Evolutionary conservation across 2,797 vertebrate species (phyloP).

Genomic region (Takifugu rubripes): DNA sequence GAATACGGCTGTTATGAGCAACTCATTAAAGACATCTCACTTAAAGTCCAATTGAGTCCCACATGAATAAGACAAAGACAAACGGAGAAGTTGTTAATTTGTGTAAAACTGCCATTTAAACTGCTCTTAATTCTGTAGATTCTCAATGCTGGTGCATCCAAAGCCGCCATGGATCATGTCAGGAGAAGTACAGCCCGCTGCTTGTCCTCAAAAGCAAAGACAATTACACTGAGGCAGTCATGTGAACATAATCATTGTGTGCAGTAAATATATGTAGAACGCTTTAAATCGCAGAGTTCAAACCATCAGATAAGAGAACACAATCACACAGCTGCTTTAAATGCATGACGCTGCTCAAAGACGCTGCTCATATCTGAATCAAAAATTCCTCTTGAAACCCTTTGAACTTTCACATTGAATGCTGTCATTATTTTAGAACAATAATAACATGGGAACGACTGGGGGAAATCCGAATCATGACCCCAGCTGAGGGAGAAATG

Average conservation of each 20-base stretch:
- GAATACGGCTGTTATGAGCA: conserved; percentile 8
- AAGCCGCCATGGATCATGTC: conserved; percentile 25
- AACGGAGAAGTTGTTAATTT: conserved; percentile 2
- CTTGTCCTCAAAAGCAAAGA: conserved; percentile 43
- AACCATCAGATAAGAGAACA: neutral
- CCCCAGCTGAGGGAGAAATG: no score
- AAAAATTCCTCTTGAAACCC: no score
- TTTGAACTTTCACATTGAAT: no score
- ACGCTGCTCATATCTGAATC: no score
- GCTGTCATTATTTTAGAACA: no score
- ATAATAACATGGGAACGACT: no score
- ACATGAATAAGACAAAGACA: conserved; percentile 10
- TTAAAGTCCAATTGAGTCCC: conserved; percentile 1
- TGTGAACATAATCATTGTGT: conserved; percentile 12
- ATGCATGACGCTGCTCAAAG: no score
- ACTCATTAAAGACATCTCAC: neutral
- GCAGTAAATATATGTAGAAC: neutral
- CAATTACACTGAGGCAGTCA: conserved; percentile 19
- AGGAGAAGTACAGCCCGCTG: conserved; percentile 19
- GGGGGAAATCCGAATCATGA: no score
- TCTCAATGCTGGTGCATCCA: conserved; percentile 19
- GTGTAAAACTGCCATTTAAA: conserved; percentile 16
- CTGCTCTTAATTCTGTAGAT: conserved; percentile 12
- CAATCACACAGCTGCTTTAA: no score
- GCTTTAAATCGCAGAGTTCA: neutral